Conservation (phyloP, 2,888 invertebrate genomes). For the Campoplex nolae region DNA sequence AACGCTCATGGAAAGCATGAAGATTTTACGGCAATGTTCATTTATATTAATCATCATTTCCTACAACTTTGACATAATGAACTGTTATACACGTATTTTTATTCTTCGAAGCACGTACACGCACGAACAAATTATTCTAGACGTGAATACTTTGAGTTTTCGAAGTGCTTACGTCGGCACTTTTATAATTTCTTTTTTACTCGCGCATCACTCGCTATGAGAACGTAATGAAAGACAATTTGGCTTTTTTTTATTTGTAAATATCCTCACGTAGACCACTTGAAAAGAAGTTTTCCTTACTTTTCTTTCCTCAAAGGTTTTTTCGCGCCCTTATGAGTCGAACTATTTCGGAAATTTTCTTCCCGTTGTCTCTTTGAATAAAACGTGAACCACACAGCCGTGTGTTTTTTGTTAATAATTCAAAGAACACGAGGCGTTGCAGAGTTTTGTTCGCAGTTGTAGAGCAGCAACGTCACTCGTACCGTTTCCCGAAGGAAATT, state of each 20-base stretch:
- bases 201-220: neutral
- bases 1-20: neutral
- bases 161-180: slow-evolving; percentile 70
- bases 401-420: slow-evolving; percentile 59
- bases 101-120: slow-evolving; percentile 27
- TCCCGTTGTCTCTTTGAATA: slow-evolving; percentile 37
- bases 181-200: slow-evolving; percentile 50
- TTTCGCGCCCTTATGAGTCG: neutral
- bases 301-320: neutral
- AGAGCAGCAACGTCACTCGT: slow-evolving; percentile 77
- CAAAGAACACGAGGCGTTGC: slow-evolving; percentile 47
- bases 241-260: neutral
- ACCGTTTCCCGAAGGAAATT: slow-evolving; percentile 84
- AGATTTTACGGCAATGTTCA: neutral
- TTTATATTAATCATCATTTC: neutral
- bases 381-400: slow-evolving; percentile 23
- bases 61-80: neutral
- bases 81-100: slow-evolving; percentile 5
- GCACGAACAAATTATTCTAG: slow-evolving; percentile 19
- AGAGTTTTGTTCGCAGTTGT: slow-evolving; percentile 51
- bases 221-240: neutral
- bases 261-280: slow-evolving; percentile 24
- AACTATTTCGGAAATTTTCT: slow-evolving; percentile 31
- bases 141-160: slow-evolving; percentile 50
- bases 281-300: neutral